Evolutionary conservation across 2,113 vertebrate species (phyloP).

Genomic region (Empidonax traillii): DNA sequence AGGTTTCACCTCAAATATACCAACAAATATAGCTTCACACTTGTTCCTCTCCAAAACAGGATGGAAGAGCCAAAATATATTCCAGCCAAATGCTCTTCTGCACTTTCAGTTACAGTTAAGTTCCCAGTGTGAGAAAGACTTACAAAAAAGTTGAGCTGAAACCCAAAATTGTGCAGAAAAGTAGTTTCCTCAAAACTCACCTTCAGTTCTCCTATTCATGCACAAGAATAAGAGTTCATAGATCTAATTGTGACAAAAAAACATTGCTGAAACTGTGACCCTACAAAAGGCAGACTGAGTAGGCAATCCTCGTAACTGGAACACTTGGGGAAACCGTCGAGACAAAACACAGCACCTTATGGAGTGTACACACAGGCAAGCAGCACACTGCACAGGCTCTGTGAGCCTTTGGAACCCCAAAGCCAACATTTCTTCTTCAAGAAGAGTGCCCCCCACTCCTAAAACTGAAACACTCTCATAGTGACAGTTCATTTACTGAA

Average conservation of each 20-base stretch:
- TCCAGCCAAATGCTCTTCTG: not conserved
- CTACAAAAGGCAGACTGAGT: not conserved
- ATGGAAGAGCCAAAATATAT: not conserved
- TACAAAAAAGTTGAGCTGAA: not conserved
- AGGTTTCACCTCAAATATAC: not conserved
- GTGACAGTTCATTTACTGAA: not conserved
- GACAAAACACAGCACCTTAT: not conserved
- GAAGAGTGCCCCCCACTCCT: not conserved
- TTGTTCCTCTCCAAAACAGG: not conserved
- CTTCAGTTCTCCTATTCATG: not conserved
- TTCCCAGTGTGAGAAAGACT: not conserved
- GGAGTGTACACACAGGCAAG: not conserved
- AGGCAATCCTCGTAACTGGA: not conserved
- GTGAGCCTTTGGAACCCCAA: not conserved
- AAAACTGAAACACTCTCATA: not conserved
- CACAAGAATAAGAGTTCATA: not conserved
- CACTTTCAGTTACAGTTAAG: not conserved
- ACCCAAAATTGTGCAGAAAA: not conserved
- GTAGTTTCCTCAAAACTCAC: not conserved
- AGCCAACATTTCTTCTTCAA: not conserved
- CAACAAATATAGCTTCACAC: not conserved
- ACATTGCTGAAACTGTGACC: not conserved
- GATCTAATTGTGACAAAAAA: not conserved
- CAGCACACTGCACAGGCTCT: not conserved
- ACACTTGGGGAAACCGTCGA: not conserved